Percentiles rank a stretch among this genome's conserved stretches.
Evolutionary conservation across 2,888 invertebrate genomes (phyloP).

Genomic region (Ryuthela nishihirai): DNA sequence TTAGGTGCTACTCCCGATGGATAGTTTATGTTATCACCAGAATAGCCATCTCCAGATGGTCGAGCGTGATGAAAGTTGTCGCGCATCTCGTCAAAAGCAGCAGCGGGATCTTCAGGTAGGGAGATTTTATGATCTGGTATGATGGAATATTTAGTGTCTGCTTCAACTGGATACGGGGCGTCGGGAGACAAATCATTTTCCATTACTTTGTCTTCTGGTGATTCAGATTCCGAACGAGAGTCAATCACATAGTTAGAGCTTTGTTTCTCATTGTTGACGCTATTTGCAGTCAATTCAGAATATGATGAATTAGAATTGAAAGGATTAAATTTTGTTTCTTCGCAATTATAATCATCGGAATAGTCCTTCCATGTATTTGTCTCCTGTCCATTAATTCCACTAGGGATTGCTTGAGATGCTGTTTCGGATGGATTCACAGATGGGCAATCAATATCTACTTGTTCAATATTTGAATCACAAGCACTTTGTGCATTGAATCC

Average conservation of each 20-base stretch:
- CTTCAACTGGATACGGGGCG: constrained; percentile 17
- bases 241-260: constrained; percentile 11
- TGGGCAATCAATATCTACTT: no score
- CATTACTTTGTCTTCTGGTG: constrained; percentile 34
- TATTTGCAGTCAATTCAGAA: neutral
- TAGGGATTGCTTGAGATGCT: neutral
- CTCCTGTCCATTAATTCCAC: neutral
- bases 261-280: no score
- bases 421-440: no score
- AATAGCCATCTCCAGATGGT: constrained; percentile 1
- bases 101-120: neutral
- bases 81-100: neutral
- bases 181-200: constrained; percentile 26
- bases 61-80: neutral
- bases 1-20: constrained; percentile 5
- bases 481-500: no score
- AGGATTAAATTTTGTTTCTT: no score
- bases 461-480: no score
- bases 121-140: neutral
- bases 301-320: neutral
- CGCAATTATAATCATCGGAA: neutral
- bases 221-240: constrained; percentile 27
- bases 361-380: neutral
- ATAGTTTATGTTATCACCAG: constrained; percentile 18
- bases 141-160: neutral